These are phyloP conservation scores for Nasonia vitripennis DNA, from an alignment of 1,140 invertebrate genomes.

Conservation along the genomic window DNA sequence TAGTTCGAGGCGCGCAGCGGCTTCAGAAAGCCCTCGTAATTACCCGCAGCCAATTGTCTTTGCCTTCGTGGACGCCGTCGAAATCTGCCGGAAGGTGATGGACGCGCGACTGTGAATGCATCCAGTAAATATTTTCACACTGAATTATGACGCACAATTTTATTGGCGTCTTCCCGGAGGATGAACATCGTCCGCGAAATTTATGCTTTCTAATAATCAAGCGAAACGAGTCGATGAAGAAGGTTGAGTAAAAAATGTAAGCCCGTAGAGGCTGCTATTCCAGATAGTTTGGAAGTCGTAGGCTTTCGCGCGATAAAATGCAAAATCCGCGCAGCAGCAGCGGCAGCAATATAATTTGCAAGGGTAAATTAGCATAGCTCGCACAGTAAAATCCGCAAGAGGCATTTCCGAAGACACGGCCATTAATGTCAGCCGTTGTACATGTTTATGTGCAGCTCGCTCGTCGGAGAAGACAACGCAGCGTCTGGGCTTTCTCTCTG, in stretches of 20 bases:
- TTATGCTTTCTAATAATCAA: constrained; percentile 5
- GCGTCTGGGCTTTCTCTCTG: not conserved
- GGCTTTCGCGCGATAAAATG: constrained; percentile 49
- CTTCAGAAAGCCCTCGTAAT: not conserved
- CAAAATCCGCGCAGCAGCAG: constrained; percentile 35
- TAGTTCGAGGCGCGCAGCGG: not conserved
- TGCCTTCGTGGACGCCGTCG: not conserved
- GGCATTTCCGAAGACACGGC: constrained; percentile 51
- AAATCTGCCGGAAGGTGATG: no score
- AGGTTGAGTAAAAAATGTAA: not conserved
- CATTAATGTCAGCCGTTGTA: constrained; percentile 50
- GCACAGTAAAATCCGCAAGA: constrained; percentile 50
- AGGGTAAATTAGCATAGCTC: constrained; percentile 51
- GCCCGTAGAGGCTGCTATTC: constrained; percentile 36
- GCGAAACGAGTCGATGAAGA: not conserved
- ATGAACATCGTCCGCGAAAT: not conserved
- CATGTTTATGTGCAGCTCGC: constrained; percentile 48
- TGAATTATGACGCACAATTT: not conserved
- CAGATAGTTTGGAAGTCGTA: constrained; percentile 44
- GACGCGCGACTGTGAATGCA: not conserved
- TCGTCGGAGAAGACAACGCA: constrained; percentile 4
- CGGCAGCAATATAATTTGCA: constrained; percentile 48
- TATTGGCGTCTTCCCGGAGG: not conserved
- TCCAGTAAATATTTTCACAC: not conserved
- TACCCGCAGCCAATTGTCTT: constrained; percentile 2